These are phyloP conservation scores for Cheilosia soror DNA, from an alignment of 2,888 invertebrate species.

Conservation along the genomic window DNA sequence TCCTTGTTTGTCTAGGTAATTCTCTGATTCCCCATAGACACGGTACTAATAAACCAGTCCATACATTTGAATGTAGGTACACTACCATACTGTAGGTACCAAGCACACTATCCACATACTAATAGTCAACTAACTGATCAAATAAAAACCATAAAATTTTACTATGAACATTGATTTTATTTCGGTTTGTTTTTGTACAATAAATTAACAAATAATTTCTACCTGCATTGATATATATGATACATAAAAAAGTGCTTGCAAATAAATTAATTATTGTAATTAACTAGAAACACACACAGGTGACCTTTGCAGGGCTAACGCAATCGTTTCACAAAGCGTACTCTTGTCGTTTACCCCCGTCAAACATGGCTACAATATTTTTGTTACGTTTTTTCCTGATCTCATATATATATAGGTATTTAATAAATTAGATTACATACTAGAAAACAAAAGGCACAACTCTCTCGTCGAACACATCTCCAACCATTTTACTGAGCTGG, in stretches of 20 bases:
- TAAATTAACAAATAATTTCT: conserved; percentile 58
- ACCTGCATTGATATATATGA: conserved; percentile 39
- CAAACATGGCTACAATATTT: conserved; percentile 37
- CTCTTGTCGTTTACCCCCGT: conserved; percentile 11
- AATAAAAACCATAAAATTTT: neutral
- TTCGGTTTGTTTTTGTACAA: conserved; percentile 47
- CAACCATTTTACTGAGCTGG: conserved; percentile 77
- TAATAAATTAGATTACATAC: conserved; percentile 72
- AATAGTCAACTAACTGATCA: no score
- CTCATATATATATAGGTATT: conserved; percentile 21
- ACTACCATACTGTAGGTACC: no score
- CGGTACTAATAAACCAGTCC: no score
- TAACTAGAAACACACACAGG: conserved; percentile 70
- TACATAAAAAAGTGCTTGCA: conserved; percentile 40
- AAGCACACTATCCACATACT: no score
- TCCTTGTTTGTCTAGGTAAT: no score
- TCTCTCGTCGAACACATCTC: conserved; percentile 26
- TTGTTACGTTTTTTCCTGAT: conserved; percentile 9
- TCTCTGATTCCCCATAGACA: no score
- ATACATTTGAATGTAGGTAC: no score
- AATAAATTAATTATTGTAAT: conserved; percentile 63
- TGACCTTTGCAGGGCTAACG: conserved; percentile 2
- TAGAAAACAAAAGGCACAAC: conserved; percentile 75
- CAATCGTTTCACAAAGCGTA: neutral
- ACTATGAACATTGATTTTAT: conserved; percentile 15